Percentiles rank a stretch among this genome's conserved stretches.
Evolutionary conservation across 2,888 invertebrate species (phyloP).

Genomic region (Galerucella pusilla): DNA sequence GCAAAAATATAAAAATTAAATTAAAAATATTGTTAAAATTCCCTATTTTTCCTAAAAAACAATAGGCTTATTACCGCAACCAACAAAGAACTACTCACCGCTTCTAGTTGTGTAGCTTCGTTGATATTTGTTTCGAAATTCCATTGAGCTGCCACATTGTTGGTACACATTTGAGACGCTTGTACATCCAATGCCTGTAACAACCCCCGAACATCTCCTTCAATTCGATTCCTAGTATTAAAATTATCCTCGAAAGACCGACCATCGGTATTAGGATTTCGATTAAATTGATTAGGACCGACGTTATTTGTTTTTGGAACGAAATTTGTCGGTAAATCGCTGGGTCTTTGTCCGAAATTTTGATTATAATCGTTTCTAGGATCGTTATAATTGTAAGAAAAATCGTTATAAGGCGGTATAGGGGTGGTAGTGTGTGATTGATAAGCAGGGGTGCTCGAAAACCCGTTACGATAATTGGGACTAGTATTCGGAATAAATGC

Average conservation of each 20-base stretch:
- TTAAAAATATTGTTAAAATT: no score
- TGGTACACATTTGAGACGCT: slow-evolving; percentile 83
- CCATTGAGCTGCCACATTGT: slow-evolving; percentile 90
- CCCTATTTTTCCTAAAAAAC: no score
- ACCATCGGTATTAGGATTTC: slow-evolving; percentile 18
- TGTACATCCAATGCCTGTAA: slow-evolving; percentile 79
- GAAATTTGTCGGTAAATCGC: slow-evolving; percentile 22
- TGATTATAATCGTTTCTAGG: slow-evolving; percentile 33
- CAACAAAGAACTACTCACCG: slow-evolving; percentile 72
- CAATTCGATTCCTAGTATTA: slow-evolving; percentile 38
- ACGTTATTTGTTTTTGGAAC: slow-evolving; percentile 26
- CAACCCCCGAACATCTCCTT: slow-evolving; percentile 68
- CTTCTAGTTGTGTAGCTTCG: slow-evolving; percentile 83
- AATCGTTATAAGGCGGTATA: slow-evolving; percentile 9
- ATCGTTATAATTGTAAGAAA: slow-evolving; percentile 34
- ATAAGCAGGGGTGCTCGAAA: slow-evolving; percentile 9
- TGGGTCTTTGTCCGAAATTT: slow-evolving; percentile 36
- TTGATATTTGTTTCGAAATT: slow-evolving; percentile 89
- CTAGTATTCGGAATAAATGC: slow-evolving; percentile 40
- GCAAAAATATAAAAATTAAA: no score
- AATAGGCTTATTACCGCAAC: no score
- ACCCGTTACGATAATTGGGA: slow-evolving; percentile 1
- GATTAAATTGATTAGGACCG: slow-evolving; percentile 22
- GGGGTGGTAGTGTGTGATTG: slow-evolving; percentile 15
- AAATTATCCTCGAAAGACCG: slow-evolving; percentile 37